A percentile compares a stretch with the other conserved stretches of the same genome.
These are phyloP conservation scores for Watsonalla binaria DNA, from an alignment of 2,888 invertebrate species.

Conservation along the genomic window DNA sequence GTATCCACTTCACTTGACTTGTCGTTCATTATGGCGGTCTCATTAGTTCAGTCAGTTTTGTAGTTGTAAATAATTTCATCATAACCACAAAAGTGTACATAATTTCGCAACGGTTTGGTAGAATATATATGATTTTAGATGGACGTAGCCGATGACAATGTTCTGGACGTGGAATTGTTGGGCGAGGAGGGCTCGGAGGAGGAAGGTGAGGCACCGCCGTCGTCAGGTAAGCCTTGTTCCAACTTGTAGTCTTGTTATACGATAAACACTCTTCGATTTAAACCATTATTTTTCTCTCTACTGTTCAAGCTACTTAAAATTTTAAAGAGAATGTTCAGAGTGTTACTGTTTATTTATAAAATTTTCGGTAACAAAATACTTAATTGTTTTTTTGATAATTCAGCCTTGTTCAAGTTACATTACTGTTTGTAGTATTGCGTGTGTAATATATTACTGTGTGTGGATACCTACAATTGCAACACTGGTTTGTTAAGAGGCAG, in stretches of 20 bases:
- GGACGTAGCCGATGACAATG: slow-evolving; percentile 72
- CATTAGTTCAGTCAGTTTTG: slow-evolving; percentile 37
- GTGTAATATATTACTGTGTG: too few relatives aligned
- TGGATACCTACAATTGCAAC: too few relatives aligned
- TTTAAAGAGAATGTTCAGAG: too few relatives aligned
- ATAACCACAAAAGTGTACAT: slow-evolving; percentile 23
- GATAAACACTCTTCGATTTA: background rate
- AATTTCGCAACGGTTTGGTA: slow-evolving; percentile 8
- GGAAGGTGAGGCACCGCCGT: slow-evolving; percentile 82
- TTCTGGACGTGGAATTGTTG: slow-evolving; percentile 84
- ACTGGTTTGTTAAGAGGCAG: too few relatives aligned
- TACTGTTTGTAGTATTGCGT: too few relatives aligned
- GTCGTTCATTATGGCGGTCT: slow-evolving; percentile 78
- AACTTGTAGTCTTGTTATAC: background rate
- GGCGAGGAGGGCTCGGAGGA: slow-evolving; percentile 87
- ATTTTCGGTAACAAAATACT: too few relatives aligned
- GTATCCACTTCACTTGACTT: slow-evolving; percentile 37
- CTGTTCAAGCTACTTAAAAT: too few relatives aligned
- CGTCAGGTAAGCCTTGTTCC: slow-evolving; percentile 63
- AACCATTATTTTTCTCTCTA: background rate
- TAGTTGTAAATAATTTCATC: slow-evolving; percentile 46
- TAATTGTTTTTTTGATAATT: too few relatives aligned
- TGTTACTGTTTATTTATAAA: too few relatives aligned
- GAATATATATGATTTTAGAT: slow-evolving; percentile 42
- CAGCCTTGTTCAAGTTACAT: too few relatives aligned